These are phyloP conservation scores for Disparrhopalites patrizii DNA, from an alignment of 2,888 invertebrate species.

Conservation along the genomic window DNA sequence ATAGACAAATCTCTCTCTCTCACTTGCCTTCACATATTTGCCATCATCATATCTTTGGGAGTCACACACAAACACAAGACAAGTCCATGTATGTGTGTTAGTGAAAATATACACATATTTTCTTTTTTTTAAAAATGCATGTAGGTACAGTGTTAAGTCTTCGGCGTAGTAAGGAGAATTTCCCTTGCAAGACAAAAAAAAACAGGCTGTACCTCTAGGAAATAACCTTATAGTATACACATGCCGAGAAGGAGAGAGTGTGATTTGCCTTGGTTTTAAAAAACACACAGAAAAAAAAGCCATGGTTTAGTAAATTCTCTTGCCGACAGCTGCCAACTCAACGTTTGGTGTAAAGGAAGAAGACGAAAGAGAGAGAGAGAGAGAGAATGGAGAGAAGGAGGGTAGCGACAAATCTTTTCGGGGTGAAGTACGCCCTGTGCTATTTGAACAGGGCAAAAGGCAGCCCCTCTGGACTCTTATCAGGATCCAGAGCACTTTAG, in stretches of 20 bases:
- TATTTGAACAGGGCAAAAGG: too few species aligned
- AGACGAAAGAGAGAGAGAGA: too few species aligned
- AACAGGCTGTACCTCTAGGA: neutral
- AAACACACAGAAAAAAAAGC: too few species aligned
- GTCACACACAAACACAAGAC: neutral
- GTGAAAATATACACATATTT: neutral
- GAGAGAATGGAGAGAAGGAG: too few species aligned
- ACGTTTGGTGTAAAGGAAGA: too few species aligned
- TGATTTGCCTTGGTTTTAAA: constrained; percentile 1
- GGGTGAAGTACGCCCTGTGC: too few species aligned
- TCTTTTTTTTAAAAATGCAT: neutral
- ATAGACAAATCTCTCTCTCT: too few species aligned
- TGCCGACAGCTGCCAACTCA: constrained; percentile 5
- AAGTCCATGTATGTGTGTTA: neutral
- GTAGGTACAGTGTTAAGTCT: neutral
- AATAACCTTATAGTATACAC: neutral
- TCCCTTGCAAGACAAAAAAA: neutral
- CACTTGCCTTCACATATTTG: constrained; percentile 2
- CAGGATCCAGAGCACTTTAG: too few species aligned
- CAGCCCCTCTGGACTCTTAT: too few species aligned
- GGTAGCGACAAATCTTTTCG: too few species aligned
- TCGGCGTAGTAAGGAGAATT: too few species aligned
- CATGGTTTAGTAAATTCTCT: constrained; percentile 10
- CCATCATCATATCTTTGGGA: neutral
- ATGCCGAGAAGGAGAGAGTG: neutral